Evolutionary conservation across 2,888 invertebrate species (phyloP).

Genomic region (Hydrotaea cyrtoneurina): DNA sequence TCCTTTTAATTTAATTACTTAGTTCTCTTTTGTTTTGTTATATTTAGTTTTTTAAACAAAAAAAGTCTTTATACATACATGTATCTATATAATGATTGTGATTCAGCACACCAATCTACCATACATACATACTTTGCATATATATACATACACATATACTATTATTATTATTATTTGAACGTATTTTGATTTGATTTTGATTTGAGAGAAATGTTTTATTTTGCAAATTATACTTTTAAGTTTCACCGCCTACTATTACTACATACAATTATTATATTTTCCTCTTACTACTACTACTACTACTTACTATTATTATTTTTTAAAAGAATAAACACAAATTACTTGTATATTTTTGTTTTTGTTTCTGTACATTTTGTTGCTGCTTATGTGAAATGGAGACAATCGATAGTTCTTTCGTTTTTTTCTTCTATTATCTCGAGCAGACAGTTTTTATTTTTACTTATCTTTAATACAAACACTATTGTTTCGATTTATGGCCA

Average conservation of each 20-base stretch:
- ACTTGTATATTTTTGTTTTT: slow-evolving; percentile 32
- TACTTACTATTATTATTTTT: slow-evolving; percentile 18
- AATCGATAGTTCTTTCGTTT: not conserved
- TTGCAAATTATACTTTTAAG: slow-evolving; percentile 2
- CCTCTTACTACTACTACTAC: slow-evolving; percentile 13
- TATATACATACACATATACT: too few relatives aligned
- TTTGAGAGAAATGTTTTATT: not conserved
- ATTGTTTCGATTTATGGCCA: too few relatives aligned
- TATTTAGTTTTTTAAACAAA: slow-evolving; percentile 11
- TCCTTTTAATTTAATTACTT: slow-evolving; percentile 10
- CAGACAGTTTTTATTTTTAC: not conserved
- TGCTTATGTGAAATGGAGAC: not conserved
- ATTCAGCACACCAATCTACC: not conserved
- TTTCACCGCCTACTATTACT: not conserved
- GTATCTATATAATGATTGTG: not conserved
- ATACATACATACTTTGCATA: not conserved
- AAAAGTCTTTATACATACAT: not conserved
- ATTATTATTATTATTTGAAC: too few relatives aligned
- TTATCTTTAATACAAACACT: too few relatives aligned
- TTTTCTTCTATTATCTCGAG: not conserved
- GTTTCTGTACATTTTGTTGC: not conserved
- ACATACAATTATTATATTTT: not conserved
- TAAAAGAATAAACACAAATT: slow-evolving; percentile 27
- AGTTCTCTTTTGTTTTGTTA: slow-evolving; percentile 12
- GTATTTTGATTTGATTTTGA: not conserved